Evolutionary conservation across 2,888 invertebrate genomes (phyloP), one percentile per base, ranked within the genome.

Genomic region (Didymodactylos carnosus): DNA sequence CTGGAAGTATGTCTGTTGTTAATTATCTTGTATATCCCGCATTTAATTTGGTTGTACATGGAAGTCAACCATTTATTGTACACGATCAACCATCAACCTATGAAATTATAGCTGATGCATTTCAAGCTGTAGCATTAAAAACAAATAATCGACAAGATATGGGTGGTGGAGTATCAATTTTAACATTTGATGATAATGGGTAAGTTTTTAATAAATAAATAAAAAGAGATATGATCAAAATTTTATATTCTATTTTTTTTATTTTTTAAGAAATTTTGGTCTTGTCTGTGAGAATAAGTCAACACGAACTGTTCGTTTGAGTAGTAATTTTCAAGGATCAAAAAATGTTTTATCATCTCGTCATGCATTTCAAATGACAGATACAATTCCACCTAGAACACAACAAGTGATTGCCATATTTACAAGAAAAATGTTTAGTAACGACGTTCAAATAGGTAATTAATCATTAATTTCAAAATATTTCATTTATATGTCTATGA

Each of bases 41-140:
- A 1, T 74, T 62, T n/a, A 74, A 74, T 43, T 74, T 74, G 19
- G 74, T 62, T n/a, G 40, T 74, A 27, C 74, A 74, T 69, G 74
- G 74, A n/a, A 43, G 71, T 40, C 71, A 43, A n/a, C 53, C 35
- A 39, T 74, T 74, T 62, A 71, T 62, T 29, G 71, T 74, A 39
- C 71, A 62, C 41, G 35, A 72, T 40, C 71, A 51, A 29, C 40
- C 46, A 27, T 35, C 69, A 14, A 40, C 71, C 14, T 62, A 51
- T 35, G 71, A 71, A 27, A 35, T 70, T 19, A 41, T 62, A 14
- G 71, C 74, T 23, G 74, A 74, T 74, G 53, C 71, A n/a, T 74
- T 74, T 72, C 71, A 70, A 71, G 69, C 62, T 41, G 41, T 72
- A 0, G 74, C 71, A 39, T 23, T 35, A 39, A 62, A 53, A 46